Percentiles rank a stretch among this genome's conserved stretches.
Conservation (phyloP, 2,888 invertebrate species). For the Trissolcus japonicus region DNA sequence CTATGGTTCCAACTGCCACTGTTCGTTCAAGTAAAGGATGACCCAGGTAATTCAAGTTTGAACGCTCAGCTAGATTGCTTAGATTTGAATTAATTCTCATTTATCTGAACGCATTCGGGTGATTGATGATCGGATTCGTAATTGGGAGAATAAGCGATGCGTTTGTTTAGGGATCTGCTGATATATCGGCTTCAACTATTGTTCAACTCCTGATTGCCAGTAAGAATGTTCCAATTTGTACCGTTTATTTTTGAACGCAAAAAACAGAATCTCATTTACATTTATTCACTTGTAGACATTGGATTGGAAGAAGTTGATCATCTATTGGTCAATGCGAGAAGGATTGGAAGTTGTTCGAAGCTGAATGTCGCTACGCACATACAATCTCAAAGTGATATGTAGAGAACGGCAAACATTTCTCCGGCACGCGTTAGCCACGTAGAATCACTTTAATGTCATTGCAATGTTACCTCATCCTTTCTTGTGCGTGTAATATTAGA, state of each 20-base stretch:
- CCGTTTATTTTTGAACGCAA: no score
- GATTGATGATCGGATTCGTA: slow-evolving; percentile 51
- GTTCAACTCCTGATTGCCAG: background rate
- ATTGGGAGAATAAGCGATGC: slow-evolving; percentile 37
- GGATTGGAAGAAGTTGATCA: no score
- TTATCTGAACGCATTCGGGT: slow-evolving; percentile 37
- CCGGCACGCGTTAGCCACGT: slow-evolving; percentile 62
- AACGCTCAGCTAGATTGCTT: slow-evolving; percentile 55
- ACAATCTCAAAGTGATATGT: slow-evolving; percentile 30
- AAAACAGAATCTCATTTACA: no score
- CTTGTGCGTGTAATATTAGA: slow-evolving; percentile 67
- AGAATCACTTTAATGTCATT: slow-evolving; percentile 69
- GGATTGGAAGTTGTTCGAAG: slow-evolving; percentile 7
- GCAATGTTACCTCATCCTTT: slow-evolving; percentile 68
- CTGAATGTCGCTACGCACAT: slow-evolving; percentile 15
- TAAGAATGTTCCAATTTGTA: background rate
- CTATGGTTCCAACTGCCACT: slow-evolving; percentile 49
- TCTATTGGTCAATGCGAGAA: no score
- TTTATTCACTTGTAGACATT: no score
- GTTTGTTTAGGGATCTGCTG: slow-evolving; percentile 6
- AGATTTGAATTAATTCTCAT: slow-evolving; percentile 55
- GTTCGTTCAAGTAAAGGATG: slow-evolving; percentile 52
- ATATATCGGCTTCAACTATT: slow-evolving; percentile 1
- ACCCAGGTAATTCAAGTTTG: slow-evolving; percentile 55
- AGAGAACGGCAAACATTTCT: slow-evolving; percentile 62